A percentile compares a stretch with the other conserved stretches of the same genome.
phyloP scores from a whole-genome alignment of 2,797 vertebrate genomes.

The Antrozous pallidus region DNA sequence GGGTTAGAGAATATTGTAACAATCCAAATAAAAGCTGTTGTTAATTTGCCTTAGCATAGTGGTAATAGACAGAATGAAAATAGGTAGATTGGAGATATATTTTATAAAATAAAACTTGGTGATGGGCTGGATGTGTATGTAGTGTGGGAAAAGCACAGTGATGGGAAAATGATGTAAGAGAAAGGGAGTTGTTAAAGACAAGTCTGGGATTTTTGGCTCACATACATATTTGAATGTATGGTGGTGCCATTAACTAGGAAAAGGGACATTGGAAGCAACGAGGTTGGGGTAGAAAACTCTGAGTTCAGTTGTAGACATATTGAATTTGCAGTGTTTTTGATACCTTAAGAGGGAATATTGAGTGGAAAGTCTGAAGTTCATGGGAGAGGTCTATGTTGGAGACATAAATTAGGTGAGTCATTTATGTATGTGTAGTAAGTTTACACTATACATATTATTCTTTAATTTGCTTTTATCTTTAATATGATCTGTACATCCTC shows the following conservation, averaged over 20 bases:
- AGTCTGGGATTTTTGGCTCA: neutral
- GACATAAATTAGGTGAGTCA: constrained; percentile 33
- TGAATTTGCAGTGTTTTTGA: constrained; percentile 28
- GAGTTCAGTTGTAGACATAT: neutral
- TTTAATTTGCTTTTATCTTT: constrained; percentile 28
- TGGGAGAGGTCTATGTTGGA: neutral
- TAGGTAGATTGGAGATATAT: neutral
- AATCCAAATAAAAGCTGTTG: neutral
- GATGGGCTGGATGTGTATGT: neutral
- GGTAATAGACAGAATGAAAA: constrained; percentile 5
- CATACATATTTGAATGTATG: neutral
- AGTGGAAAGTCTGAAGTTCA: constrained; percentile 29
- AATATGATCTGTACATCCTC: neutral
- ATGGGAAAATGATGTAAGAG: neutral
- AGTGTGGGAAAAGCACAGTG: neutral
- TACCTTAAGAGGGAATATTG: neutral
- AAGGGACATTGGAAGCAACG: neutral
- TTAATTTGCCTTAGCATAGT: neutral
- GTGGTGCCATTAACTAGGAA: neutral
- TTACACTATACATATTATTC: neutral
- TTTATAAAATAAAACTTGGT: constrained; percentile 30
- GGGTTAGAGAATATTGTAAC: neutral
- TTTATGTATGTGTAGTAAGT: neutral
- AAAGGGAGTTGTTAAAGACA: neutral
- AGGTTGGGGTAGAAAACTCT: neutral